Base-by-base conservation (phyloP, 2,797 vertebrate species). In the Enteromius unitaeniatus region DNA sequence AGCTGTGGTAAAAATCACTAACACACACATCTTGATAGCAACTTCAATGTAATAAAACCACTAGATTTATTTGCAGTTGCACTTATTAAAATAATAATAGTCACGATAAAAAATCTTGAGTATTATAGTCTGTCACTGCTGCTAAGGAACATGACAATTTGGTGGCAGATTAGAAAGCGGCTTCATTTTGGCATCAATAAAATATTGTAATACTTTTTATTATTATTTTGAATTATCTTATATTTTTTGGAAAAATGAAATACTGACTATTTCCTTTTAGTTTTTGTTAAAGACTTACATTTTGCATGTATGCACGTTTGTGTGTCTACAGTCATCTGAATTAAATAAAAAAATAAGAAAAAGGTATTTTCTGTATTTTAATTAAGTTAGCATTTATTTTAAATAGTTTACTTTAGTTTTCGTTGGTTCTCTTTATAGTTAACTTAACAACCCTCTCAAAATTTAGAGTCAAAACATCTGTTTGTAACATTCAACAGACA, bases 401-500 rank as follows among this genome's bases (percentile, higher is more conserved):
- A 60, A 58, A 4, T 6, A 0, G 0, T 60, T 28, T 28, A 62
- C 21, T 55, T 53, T 31, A 31, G 3, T 19, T 19, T 19, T 15
- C 3, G 17, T 7, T 13, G 10, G n/a, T 28, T 15, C 28, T 7
- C 26, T 64, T 31, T 17, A 17, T 31, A 64, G 26, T 64, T 31
- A 31, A 15, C 14, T 28, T 15, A 28, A 62, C 26, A 28, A 64
- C 14, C 60, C 60, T 31, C 26, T 31, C 60, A 0, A 14, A 31
- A 64, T 64, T 7, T 64, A 15, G 26, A 64, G 9, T 40, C 17
- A 23, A 60, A 17, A 26, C 74, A 76, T 76, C 53, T 42, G 74
- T 60, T 60, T 76, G 23, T 42, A 76, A 60, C 42, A 26, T 5
- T 26, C 74, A 34, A 3, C 73, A 15, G 73, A 76, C 73, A 58